Evolutionary conservation across 1,140 invertebrate species (phyloP).

Genomic region (Lutraria rhynchaena): DNA sequence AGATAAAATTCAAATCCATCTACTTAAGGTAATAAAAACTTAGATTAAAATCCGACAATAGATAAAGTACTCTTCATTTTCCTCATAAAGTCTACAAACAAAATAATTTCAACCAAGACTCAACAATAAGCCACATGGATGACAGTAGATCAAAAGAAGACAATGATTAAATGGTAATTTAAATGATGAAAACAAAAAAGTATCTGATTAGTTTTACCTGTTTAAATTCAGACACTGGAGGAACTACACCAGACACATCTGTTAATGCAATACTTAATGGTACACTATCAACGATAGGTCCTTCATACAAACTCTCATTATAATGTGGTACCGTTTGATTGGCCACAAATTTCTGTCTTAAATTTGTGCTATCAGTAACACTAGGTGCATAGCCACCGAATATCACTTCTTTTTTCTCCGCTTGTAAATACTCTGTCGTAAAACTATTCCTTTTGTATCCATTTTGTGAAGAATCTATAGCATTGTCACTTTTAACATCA

Average conservation of each 20-base stretch:
- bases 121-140: no score
- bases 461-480: constrained; percentile 1
- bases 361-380: constrained; percentile 23
- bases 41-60: no score
- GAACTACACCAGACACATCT: constrained; percentile 27
- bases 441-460: constrained; percentile 9
- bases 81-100: no score
- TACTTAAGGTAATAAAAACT: no score
- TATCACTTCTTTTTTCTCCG: constrained; percentile 36
- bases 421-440: constrained; percentile 29
- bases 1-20: no score
- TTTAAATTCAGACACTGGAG: constrained; percentile 18
- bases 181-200: no score
- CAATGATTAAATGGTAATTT: no score
- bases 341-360: background rate
- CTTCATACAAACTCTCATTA: background rate
- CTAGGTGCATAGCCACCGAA: constrained; percentile 30
- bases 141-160: no score
- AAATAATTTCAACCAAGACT: no score
- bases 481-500: background rate
- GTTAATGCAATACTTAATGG: constrained; percentile 29
- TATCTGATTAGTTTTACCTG: constrained; percentile 17
- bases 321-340: constrained; percentile 18
- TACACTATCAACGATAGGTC: background rate
- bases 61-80: no score